Evolutionary conservation across 2,888 invertebrate species (phyloP).

Genomic region (Agrotis segetum): DNA sequence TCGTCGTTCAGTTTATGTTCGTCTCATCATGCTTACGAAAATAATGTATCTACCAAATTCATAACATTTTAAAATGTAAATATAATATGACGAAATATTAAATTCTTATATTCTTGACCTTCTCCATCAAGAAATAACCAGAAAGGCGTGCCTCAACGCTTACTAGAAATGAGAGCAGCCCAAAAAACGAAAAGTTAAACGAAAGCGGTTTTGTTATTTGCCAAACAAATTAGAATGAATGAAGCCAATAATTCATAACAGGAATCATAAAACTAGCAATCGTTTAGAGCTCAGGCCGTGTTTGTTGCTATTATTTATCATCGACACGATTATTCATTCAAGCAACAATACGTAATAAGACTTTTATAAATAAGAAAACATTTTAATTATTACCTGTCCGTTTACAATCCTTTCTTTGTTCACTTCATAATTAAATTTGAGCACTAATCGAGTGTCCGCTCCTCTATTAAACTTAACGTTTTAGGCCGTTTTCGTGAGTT

Average conservation of each 20-base stretch:
- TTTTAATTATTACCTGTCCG: conserved; percentile 78
- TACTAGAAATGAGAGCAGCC: conserved; percentile 20
- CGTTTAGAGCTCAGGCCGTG: conserved; percentile 28
- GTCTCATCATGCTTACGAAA: neutral
- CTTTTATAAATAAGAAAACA: conserved; percentile 56
- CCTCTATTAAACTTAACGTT: conserved; percentile 60
- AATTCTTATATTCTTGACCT: conserved; percentile 14
- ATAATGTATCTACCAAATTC: neutral
- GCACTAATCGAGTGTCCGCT: conserved; percentile 79
- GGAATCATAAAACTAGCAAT: conserved; percentile 51
- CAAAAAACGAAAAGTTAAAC: conserved; percentile 27
- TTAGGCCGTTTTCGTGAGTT: conserved; percentile 64
- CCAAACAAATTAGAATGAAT: conserved; percentile 49
- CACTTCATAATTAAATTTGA: conserved; percentile 84
- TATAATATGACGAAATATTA: conserved; percentile 9
- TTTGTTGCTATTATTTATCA: conserved; percentile 66
- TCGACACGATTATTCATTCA: conserved; percentile 38
- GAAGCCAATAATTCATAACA: conserved; percentile 48
- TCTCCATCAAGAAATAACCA: conserved; percentile 38
- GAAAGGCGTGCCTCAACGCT: conserved; percentile 36
- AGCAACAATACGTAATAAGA: conserved; percentile 33
- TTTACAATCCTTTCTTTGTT: conserved; percentile 86
- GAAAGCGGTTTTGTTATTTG: conserved; percentile 38
- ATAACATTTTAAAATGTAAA: conserved; percentile 9
- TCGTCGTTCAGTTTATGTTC: conserved; percentile 14